Base-by-base conservation (phyloP, 1,140 invertebrate genomes). In the Nautilus pompilius region DNA sequence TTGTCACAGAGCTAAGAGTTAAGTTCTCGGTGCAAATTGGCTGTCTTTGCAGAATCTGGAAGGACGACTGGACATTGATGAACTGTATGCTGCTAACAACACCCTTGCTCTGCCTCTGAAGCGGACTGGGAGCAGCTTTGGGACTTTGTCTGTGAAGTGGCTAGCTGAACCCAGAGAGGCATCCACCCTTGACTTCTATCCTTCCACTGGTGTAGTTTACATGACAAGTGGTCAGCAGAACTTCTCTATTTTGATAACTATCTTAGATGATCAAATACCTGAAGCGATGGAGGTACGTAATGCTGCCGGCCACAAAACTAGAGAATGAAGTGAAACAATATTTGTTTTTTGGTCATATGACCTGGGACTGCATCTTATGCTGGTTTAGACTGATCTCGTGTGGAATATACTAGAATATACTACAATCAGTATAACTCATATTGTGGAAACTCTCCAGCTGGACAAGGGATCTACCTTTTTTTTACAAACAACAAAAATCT, bases 1-100 rank as follows among this genome's bases (percentile, higher is more conserved):
- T n/a, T n/a, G n/a, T n/a, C n/a, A n/a, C n/a, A n/a, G n/a, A n/a
- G n/a, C n/a, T n/a, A n/a, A n/a, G n/a, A n/a, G n/a, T n/a, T n/a
- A n/a, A n/a, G n/a, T n/a, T n/a, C n/a, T n/a, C n/a, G n/a, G n/a
- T n/a, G n/a, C n/a, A n/a, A n/a, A n/a, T n/a, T n/a, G n/a, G n/a
- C n/a, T n/a, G 26, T 20, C 20, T 36, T 48, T 71, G 48, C 62
- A 81, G 80, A 80, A 81, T 63, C 66, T 69, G 29, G 77, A 81
- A 60, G 74, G 74, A 5, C 66, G 76, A 5, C 51, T 80, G 28
- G 78, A 80, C 62, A 64, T 69, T 2, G 79, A 79, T 71, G 80
- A 81, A 63, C 74, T 75, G 46, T 72, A 65, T 66, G 74, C 73
- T 0, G 62, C 54, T 20, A 77, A 77, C 60, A 70, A 64, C 8